Conservation (phyloP, 2,113 vertebrate species). For the Conger conger region DNA sequence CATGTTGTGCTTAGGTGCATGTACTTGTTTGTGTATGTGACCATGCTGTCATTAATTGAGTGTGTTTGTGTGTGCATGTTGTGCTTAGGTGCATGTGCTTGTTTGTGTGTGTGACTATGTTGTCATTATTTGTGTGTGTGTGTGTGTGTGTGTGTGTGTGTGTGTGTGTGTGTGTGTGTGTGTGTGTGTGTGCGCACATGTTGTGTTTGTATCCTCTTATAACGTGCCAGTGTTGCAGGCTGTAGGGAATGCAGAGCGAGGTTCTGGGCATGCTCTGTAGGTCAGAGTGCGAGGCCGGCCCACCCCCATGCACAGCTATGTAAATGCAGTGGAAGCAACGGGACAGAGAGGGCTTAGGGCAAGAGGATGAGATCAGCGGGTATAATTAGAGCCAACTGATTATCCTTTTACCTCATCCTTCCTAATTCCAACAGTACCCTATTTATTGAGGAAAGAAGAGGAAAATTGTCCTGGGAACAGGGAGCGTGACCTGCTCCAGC, state of each 20-base stretch:
- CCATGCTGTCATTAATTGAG: too few relatives aligned
- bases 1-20: neutral
- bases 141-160: too few relatives aligned
- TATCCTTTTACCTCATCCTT: constrained; percentile 72
- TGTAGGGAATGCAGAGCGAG: neutral
- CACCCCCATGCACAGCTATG: constrained; percentile 31
- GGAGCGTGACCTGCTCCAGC: constrained; percentile 4
- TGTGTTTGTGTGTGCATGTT: too few relatives aligned
- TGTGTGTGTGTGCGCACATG: neutral
- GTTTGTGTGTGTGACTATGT: too few relatives aligned
- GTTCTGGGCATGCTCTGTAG: constrained; percentile 35
- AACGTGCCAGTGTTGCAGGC: neutral
- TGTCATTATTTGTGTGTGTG: too few relatives aligned
- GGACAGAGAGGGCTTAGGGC: constrained; percentile 70
- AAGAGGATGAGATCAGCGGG: constrained; percentile 78
- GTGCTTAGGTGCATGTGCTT: too few relatives aligned
- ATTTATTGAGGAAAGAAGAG: constrained; percentile 45
- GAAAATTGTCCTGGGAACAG: constrained; percentile 1
- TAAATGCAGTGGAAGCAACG: constrained; percentile 53
- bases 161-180: too few relatives aligned
- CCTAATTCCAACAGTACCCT: constrained; percentile 56
- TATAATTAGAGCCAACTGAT: constrained; percentile 80
- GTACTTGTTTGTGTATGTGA: neutral
- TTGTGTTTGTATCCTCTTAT: too few relatives aligned
- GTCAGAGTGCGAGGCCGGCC: constrained; percentile 29